Base-by-base conservation (phyloP, 2,888 invertebrate species). In the Cabera pusaria region DNA sequence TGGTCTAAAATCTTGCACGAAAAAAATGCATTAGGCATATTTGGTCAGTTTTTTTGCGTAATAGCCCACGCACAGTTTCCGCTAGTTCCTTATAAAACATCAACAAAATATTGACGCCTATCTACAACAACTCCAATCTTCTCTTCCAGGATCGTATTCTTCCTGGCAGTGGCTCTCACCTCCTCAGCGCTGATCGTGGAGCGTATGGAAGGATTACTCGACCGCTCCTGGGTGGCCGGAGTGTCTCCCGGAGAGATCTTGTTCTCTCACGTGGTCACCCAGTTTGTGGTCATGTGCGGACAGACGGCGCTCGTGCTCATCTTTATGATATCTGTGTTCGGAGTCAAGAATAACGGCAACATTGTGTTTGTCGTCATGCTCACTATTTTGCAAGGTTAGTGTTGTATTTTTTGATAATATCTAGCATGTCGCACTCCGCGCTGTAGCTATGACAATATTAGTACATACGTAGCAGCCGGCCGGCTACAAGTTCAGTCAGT, bases 91-190 rank as follows among this genome's bases (percentile, higher is more conserved):
- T n/a, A n/a, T n/a, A n/a, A n/a, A n/a, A n/a, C n/a, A n/a, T n/a
- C n/a, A n/a, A n/a, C n/a, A n/a, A n/a, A n/a, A n/a, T n/a, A n/a
- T n/a, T n/a, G n/a, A n/a, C n/a, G n/a, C n/a, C n/a, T n/a, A n/a
- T n/a, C n/a, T n/a, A n/a, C n/a, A n/a, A n/a, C n/a, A n/a, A n/a
- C n/a, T n/a, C n/a, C n/a, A n/a, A n/a, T n/a, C n/a, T n/a, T n/a
- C n/a, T n/a, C n/a, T n/a, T n/a, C n/a, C 87, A 98, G 97, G 21
- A 97, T 98, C 79, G 97, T 97, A 1, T 98, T 97, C 91, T 97
- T 98, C 92, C 91, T 98, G 90, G 97, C 98, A 29, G 97, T 98
- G 4, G 98, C 98, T 0, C 82, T 98, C 48, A 98, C 98, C 1
- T 97, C 98, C 0, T 95, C 98, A 0, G 96, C 96, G 1, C 90